Evolutionary conservation across 2,888 invertebrate species (phyloP), one percentile per base, ranked within the genome.

Genomic region (Nudaria mundana): DNA sequence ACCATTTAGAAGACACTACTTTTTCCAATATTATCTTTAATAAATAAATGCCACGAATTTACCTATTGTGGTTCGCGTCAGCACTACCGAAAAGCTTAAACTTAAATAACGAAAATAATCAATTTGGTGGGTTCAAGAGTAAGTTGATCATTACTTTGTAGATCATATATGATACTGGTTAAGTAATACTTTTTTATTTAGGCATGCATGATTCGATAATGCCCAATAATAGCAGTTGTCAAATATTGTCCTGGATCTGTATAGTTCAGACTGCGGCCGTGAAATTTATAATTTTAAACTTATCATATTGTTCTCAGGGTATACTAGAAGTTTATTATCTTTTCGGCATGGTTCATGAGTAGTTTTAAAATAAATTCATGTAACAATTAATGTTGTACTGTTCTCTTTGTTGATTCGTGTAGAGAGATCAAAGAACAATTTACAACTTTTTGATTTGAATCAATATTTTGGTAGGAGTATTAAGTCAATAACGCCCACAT

Each of bases 251-350:
- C 67, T 63, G 52, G 56, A 66, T 62, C 56, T 55, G 56, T 56
- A 56, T 52, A 50, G n/a, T 52, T 56, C 28, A 52, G 53, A 60
- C 67, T 63, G 56, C 58, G 56, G 60, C 70, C 81, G 74, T 82
- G 82, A 82, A 84, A 84, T 84, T 71, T 68, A 67, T 82, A 83
- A 84, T 84, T 71, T 66, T 56, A 49, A 59, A 68, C 60, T 66
- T 67, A 75, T 75, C 66, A 63, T 65, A 52, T n/a, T n/a, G n/a
- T n/a, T n/a, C n/a, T 64, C 56, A 57, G 54, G 66, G 65, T 58
- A 51, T 57, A 67, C 48, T 46, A 59, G 58, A 55, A 63, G 63
- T 65, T 61, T 54, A 37, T 53, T 53, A 51, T 50, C 40, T 48
- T 52, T 52, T 49, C 45, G 46, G 43, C 50, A 46, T 51, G 40